These are phyloP conservation scores for Augochlora pura DNA, from an alignment of 1,140 invertebrate species.

Conservation along the genomic window DNA sequence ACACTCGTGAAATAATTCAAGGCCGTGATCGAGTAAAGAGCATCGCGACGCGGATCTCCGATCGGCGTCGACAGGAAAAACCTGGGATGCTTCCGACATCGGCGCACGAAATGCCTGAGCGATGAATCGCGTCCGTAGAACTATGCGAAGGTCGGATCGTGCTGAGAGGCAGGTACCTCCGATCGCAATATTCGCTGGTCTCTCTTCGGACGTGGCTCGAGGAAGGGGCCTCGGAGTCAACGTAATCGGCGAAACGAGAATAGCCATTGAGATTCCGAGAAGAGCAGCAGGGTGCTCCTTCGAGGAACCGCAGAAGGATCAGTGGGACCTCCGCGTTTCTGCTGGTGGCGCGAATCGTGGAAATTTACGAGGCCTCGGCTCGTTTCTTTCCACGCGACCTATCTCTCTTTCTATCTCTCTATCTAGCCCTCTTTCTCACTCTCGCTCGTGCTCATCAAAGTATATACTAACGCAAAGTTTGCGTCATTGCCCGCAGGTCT, in stretches of 20 bases:
- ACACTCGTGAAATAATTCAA: background rate
- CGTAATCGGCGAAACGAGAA: constrained; percentile 48
- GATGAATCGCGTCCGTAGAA: constrained; percentile 62
- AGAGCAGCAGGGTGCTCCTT: constrained; percentile 55
- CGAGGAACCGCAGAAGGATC: constrained; percentile 51
- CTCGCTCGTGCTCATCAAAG: constrained; percentile 52
- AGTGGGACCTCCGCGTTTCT: constrained; percentile 49
- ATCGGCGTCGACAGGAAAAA: background rate
- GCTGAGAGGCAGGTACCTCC: constrained; percentile 52
- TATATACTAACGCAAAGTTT: constrained; percentile 65
- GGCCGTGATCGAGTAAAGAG: background rate
- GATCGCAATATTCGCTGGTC: constrained; percentile 4
- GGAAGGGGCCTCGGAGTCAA: constrained; percentile 7
- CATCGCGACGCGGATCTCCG: too few species aligned
- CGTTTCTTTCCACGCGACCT: constrained; percentile 49
- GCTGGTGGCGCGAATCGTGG: constrained; percentile 68
- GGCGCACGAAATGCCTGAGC: constrained; percentile 64
- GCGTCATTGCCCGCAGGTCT: constrained; percentile 68
- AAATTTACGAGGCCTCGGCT: constrained; percentile 74
- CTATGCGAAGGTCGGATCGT: constrained; percentile 49
- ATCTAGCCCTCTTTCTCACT: constrained; percentile 1
- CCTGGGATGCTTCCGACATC: background rate
- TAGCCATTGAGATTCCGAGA: constrained; percentile 55
- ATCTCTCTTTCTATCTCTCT: background rate
- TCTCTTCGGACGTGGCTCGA: constrained; percentile 5